phyloP scores from a whole-genome alignment of 1,140 invertebrate species.

The Drosophila pandora region DNA sequence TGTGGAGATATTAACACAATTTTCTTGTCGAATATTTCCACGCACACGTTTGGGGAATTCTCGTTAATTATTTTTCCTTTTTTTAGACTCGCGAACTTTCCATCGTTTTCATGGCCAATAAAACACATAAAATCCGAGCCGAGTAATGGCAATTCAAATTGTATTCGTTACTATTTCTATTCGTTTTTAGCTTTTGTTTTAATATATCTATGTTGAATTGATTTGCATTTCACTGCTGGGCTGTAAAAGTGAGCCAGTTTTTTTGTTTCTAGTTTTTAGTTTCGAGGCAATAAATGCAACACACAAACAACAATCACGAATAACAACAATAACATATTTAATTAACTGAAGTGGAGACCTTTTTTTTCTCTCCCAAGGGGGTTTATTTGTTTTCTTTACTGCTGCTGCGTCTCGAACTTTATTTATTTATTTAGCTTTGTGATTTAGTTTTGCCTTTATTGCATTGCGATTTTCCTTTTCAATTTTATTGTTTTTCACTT shows the following conservation, averaged over 20 bases:
- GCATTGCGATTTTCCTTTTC: constrained; percentile 47
- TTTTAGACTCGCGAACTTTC: constrained; percentile 53
- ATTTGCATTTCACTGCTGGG: constrained; percentile 48
- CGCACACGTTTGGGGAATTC: constrained; percentile 28
- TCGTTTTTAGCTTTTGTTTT: constrained; percentile 28
- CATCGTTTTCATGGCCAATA: constrained; percentile 70
- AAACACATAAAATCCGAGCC: constrained; percentile 48
- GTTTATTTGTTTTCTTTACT: constrained; percentile 45
- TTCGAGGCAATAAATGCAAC: constrained; percentile 51
- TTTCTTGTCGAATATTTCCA: constrained; percentile 28
- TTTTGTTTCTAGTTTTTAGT: constrained; percentile 7
- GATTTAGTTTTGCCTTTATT: constrained; percentile 56
- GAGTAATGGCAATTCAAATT: constrained; percentile 53
- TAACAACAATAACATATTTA: constrained; percentile 42
- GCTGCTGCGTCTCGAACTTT: constrained; percentile 31
- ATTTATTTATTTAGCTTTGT: constrained; percentile 40
- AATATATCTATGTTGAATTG: constrained; percentile 51
- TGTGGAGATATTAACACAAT: not conserved
- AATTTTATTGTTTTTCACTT: constrained; percentile 67
- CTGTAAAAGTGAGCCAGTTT: constrained; percentile 42
- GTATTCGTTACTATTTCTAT: constrained; percentile 43
- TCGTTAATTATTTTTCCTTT: constrained; percentile 47
- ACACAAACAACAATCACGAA: constrained; percentile 5
- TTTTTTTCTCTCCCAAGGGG: constrained; percentile 17
- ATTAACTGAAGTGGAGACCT: constrained; percentile 57